These are phyloP conservation scores for Xenopus petersii DNA, from an alignment of 2,797 vertebrate species.

Conservation along the genomic window DNA sequence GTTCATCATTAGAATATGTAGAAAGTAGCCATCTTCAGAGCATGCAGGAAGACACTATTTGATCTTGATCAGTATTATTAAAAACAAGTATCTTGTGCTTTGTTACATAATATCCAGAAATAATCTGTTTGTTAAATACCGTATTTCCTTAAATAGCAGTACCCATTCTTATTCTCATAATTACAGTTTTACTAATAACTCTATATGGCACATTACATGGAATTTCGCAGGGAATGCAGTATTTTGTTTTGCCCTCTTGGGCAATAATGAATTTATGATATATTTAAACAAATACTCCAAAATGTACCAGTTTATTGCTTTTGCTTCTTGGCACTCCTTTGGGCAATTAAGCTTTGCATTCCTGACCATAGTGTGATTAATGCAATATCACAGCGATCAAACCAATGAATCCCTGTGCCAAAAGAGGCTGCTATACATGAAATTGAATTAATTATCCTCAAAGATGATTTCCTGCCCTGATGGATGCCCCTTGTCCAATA, in stretches of 20 bases:
- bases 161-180: not conserved
- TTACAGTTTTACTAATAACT: not conserved
- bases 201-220: not conserved
- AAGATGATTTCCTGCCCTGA: conserved; percentile 11
- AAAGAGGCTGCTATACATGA: not conserved
- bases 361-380: no score
- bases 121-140: no score
- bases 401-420: not conserved
- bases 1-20: no score
- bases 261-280: not conserved
- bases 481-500: not conserved
- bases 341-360: not conserved
- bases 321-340: not conserved
- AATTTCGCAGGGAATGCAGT: not conserved
- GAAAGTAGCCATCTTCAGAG: no score
- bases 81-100: no score
- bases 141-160: not conserved
- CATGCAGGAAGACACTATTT: no score
- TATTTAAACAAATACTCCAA: not conserved
- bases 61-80: no score
- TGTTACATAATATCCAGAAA: no score
- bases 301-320: not conserved
- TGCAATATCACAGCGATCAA: not conserved
- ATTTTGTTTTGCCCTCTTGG: conserved; percentile 6
- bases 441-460: not conserved